Percentiles rank a stretch among this genome's conserved stretches.
Conservation (phyloP, 2,113 vertebrate genomes). For the Mastomys coucha region DNA sequence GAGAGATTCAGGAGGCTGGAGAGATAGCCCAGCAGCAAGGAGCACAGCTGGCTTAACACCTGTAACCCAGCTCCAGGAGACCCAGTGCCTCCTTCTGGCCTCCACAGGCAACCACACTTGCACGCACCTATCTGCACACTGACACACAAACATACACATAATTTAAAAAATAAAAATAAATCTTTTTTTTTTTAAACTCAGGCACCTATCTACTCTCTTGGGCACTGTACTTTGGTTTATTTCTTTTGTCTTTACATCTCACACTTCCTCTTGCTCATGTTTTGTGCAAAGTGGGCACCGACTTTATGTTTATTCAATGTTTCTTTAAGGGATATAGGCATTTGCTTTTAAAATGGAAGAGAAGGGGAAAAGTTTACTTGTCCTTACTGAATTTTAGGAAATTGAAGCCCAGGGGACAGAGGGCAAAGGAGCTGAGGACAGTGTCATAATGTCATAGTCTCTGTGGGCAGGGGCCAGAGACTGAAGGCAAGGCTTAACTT, state of each 20-base stretch:
- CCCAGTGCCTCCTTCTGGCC: neutral
- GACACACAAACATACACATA: neutral
- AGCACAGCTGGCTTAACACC: neutral
- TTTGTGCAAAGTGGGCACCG: neutral
- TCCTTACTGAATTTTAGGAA: constrained; percentile 12
- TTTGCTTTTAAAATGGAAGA: neutral
- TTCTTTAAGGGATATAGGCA: neutral
- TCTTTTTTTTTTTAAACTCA: neutral
- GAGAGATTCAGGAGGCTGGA: neutral
- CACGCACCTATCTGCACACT: neutral
- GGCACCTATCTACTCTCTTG: neutral
- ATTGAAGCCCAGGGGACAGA: constrained; percentile 7
- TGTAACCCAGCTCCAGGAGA: neutral
- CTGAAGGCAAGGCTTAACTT: neutral
- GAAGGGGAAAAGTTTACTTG: neutral
- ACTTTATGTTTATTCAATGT: neutral
- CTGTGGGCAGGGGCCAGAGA: neutral
- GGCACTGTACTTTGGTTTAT: neutral
- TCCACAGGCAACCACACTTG: neutral
- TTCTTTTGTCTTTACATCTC: neutral
- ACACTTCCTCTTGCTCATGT: neutral
- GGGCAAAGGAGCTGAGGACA: neutral
- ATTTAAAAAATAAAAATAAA: neutral
- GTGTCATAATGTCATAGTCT: too few species aligned
- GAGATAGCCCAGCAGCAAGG: neutral